Conservation (phyloP, 2,888 invertebrate genomes). For the Phyllotreta cruciferae region DNA sequence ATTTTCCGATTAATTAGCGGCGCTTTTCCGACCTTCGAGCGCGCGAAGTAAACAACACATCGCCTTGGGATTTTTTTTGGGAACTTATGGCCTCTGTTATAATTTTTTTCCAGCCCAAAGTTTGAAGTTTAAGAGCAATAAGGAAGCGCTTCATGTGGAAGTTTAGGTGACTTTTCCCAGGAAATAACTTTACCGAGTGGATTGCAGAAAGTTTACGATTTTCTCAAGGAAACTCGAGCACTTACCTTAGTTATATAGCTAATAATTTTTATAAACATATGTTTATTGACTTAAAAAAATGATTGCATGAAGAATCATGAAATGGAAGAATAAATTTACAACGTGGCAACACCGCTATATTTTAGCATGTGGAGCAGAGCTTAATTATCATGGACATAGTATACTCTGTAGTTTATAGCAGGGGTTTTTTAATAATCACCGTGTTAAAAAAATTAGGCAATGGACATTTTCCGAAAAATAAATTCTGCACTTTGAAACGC, state of each 20-base stretch:
- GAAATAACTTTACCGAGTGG: slow-evolving; percentile 1
- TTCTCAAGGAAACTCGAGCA: no score
- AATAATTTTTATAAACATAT: no score
- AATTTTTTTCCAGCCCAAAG: slow-evolving; percentile 6
- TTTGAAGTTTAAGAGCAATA: neutral
- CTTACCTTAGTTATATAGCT: no score
- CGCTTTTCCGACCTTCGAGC: neutral
- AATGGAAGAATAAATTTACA: no score
- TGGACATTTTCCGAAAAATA: no score
- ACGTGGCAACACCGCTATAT: no score
- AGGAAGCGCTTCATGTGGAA: slow-evolving; percentile 6
- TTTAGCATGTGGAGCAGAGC: no score
- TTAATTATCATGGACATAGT: neutral
- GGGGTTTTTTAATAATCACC: no score
- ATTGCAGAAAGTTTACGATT: neutral
- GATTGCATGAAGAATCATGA: no score
- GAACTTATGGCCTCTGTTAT: slow-evolving; percentile 1
- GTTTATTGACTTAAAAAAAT: no score
- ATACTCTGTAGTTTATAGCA: neutral
- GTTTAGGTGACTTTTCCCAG: neutral
- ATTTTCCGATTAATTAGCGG: neutral
- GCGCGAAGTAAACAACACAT: neutral
- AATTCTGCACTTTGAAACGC: neutral
- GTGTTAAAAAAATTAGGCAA: no score
- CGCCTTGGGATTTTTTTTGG: slow-evolving; percentile 13